A percentile compares a stretch with the other conserved stretches of the same genome.
Evolutionary conservation across 2,113 vertebrate genomes (phyloP).

Genomic region (Morone chrysops): DNA sequence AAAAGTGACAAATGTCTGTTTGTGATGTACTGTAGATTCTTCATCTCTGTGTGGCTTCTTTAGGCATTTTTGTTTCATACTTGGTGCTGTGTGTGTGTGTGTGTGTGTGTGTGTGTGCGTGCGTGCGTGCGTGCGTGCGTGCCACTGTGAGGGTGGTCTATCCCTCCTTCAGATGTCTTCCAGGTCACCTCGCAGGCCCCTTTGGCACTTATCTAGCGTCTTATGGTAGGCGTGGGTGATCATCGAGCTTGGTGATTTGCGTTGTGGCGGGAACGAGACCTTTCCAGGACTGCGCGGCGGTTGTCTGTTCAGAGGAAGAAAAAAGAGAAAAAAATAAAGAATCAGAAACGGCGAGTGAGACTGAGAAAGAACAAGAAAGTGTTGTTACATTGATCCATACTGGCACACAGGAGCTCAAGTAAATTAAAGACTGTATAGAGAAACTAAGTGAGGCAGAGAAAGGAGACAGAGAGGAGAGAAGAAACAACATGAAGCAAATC

Average conservation of each 20-base stretch:
- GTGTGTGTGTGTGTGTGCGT: background rate
- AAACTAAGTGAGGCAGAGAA: slow-evolving; percentile 37
- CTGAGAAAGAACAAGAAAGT: slow-evolving; percentile 51
- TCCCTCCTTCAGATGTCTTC: slow-evolving; percentile 66
- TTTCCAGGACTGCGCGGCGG: slow-evolving; percentile 92
- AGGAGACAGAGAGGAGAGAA: slow-evolving; percentile 23
- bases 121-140: slow-evolving; percentile 14
- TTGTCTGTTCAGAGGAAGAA: slow-evolving; percentile 86
- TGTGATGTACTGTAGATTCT: slow-evolving; percentile 20
- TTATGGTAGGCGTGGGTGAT: slow-evolving; percentile 71
- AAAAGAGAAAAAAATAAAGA: background rate
- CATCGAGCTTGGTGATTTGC: slow-evolving; percentile 88
- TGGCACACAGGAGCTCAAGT: slow-evolving; percentile 40
- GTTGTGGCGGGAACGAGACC: slow-evolving; percentile 96
- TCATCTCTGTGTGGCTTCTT: slow-evolving; percentile 23
- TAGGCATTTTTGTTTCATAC: slow-evolving; percentile 10
- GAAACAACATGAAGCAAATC: slow-evolving; percentile 80
- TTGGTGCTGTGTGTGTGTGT: slow-evolving; percentile 35
- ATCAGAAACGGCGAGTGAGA: slow-evolving; percentile 32
- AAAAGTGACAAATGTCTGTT: slow-evolving; percentile 45
- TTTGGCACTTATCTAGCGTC: slow-evolving; percentile 84
- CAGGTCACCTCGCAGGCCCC: slow-evolving; percentile 72
- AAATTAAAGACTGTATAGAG: slow-evolving; percentile 59
- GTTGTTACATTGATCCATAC: slow-evolving; percentile 59
- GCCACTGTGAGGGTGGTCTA: slow-evolving; percentile 47